Evolutionary conservation across 2,888 invertebrate species (phyloP), one percentile per base, ranked within the genome.

Genomic region (Gibbula magus): DNA sequence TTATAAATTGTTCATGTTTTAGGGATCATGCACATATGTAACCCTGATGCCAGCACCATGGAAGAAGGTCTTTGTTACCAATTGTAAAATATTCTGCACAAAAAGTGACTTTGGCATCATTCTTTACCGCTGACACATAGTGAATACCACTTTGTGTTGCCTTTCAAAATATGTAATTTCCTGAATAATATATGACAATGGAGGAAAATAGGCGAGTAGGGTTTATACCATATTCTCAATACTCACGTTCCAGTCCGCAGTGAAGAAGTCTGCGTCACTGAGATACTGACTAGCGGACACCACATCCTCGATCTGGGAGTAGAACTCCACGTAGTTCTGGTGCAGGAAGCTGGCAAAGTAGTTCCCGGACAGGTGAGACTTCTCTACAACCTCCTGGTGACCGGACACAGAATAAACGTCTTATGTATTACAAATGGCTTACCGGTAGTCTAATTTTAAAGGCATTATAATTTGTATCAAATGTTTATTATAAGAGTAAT

Each of bases 231-330:
- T 61, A 22, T n/a, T 13, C 53, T 22, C 7, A 2, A 8, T 45
- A 86, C 89, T 85, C 87, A 92, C 92, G 56, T 88, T 88, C 93
- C 93, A 93, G 25, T 92, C 89, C 4, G 93, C 94, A 93, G 96
- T 96, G 94, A 97, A 94, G 56, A 94, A 93, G 88, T 97, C 96
- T 0, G 96, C 94, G 79, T 95, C 93, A 89, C 96, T 96, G 54
- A 97, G 93, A 79, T 95, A 94, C 77, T 96, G 94, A 0, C 95
- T 93, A 2, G 96, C 96, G 78, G 93, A 92, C 29, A 94, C 93
- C 0, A 94, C 93, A 86, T 96, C 95, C 52, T 95, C 94, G 25
- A 96, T 94, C 79, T 94, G 94, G 0, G 94, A 94, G 89, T 96
- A 96, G 89, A 96, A 96, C 5, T 95, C 94, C 32, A 96, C 91